phyloP scores from a whole-genome alignment of 2,797 vertebrate species.

The Rachycentron canadum region DNA sequence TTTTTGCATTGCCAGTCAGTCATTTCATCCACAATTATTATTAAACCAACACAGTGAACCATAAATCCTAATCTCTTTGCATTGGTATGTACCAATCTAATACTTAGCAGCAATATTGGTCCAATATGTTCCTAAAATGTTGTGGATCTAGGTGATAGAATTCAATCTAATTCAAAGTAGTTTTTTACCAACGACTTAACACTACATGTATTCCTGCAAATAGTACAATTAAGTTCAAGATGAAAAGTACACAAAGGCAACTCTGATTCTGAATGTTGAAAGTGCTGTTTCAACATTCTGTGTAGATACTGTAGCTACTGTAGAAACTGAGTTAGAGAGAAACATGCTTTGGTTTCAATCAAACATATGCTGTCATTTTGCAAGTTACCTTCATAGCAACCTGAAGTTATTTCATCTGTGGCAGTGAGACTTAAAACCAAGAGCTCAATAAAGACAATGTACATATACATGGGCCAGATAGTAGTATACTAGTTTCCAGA shows the following conservation, averaged over 20 bases:
- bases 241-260: not conserved
- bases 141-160: not conserved
- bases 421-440: not conserved
- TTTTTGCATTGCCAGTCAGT: not conserved
- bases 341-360: not conserved
- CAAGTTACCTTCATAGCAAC: not conserved
- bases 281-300: not conserved
- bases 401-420: not conserved
- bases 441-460: not conserved
- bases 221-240: not conserved
- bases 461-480: not conserved
- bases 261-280: not conserved
- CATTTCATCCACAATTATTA: no score
- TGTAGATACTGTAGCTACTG: not conserved
- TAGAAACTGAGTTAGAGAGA: no score
- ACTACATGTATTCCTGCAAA: not conserved
- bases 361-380: not conserved
- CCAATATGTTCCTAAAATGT: not conserved
- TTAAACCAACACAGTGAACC: not conserved
- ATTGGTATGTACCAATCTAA: not conserved
- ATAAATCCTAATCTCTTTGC: not conserved
- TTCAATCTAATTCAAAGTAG: not conserved
- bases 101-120: not conserved
- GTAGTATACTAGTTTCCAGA: no score
- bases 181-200: not conserved